These are phyloP conservation scores for Nebria ingens DNA, from an alignment of 1,140 invertebrate genomes.

Conservation along the genomic window DNA sequence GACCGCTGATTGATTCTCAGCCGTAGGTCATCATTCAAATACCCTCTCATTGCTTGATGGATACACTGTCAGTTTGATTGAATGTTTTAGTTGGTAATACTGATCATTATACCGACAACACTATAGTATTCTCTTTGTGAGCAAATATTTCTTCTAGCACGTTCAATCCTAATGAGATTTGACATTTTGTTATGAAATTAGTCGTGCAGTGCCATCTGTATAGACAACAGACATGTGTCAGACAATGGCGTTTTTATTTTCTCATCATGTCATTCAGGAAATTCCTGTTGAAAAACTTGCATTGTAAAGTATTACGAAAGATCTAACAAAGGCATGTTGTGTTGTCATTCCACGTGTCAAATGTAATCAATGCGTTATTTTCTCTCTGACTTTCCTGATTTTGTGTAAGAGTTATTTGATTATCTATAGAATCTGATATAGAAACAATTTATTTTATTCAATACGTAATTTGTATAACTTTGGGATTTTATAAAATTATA, in stretches of 20 bases:
- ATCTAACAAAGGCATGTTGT: no score
- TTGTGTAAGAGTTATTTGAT: no score
- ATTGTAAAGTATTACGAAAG: no score
- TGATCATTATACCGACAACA: slow-evolving; percentile 4
- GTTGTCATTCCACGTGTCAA: no score
- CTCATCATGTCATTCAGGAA: no score
- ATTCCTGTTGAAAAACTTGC: no score
- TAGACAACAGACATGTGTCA: not conserved
- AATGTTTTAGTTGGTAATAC: slow-evolving; percentile 6
- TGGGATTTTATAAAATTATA: no score
- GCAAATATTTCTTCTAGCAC: not conserved
- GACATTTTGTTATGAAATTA: slow-evolving; percentile 9
- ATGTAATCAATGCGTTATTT: no score
- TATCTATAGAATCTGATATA: no score
- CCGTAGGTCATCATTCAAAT: not conserved
- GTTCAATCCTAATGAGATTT: not conserved
- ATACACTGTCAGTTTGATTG: not conserved
- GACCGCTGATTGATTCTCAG: not conserved
- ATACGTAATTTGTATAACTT: no score
- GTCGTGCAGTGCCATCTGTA: not conserved
- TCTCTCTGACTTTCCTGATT: no score
- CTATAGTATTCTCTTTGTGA: not conserved
- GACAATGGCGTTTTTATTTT: not conserved
- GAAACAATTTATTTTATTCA: no score
- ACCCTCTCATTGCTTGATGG: not conserved